Evolutionary conservation across 2,113 vertebrate species (phyloP).

Genomic region (Cyphotilapia sp.): DNA sequence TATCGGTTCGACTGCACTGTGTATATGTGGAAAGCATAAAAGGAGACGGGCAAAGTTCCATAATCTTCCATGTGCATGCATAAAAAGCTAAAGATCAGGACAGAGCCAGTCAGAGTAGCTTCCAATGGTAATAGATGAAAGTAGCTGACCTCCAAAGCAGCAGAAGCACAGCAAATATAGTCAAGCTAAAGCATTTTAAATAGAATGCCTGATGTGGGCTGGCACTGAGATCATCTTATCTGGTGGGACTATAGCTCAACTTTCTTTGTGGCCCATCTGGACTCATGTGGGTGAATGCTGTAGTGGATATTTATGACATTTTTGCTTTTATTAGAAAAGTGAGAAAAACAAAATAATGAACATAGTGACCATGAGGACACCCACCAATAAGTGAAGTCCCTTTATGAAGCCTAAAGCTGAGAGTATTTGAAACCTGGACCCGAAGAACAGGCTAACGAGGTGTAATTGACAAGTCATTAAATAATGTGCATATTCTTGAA

Average conservation of each 20-base stretch:
- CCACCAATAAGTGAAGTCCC: not conserved
- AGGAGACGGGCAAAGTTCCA: not conserved
- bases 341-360: not conserved
- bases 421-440: not conserved
- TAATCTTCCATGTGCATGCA: not conserved
- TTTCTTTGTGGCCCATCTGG: not conserved
- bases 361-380: not conserved
- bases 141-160: not conserved
- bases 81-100: not conserved
- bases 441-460: rapidly evolving
- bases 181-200: not conserved
- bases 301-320: not conserved
- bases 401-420: not conserved
- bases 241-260: not conserved
- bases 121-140: not conserved
- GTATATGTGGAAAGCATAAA: not conserved
- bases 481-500: not conserved
- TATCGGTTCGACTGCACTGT: not conserved
- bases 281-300: not conserved
- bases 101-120: not conserved
- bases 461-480: not conserved
- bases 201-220: not conserved
- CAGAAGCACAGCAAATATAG: not conserved
- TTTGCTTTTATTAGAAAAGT: not conserved
- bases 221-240: not conserved